Conservation (phyloP, 1,140 invertebrate species). For the Pseudomyrmex sp. region DNA sequence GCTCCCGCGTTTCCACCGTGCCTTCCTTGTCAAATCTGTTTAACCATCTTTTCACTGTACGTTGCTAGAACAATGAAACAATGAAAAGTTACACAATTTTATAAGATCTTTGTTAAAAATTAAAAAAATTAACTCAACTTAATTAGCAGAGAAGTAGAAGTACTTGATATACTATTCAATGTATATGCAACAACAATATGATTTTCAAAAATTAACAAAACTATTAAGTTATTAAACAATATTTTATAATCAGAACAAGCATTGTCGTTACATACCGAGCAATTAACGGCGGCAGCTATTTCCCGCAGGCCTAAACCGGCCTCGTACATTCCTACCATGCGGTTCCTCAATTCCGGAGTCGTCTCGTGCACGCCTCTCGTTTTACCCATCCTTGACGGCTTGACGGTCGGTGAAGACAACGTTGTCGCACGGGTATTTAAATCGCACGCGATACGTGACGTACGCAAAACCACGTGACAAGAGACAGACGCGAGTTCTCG, state of each 20-base stretch:
- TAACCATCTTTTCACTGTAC: constrained; percentile 84
- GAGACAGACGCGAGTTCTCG: constrained; percentile 28
- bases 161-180: not conserved
- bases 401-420: not conserved
- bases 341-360: constrained; percentile 82
- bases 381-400: constrained; percentile 78
- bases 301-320: constrained; percentile 82
- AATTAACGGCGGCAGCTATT: constrained; percentile 83
- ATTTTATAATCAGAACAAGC: no score
- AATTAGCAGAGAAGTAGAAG: not conserved
- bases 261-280: constrained; percentile 76
- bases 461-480: constrained; percentile 75
- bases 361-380: constrained; percentile 84
- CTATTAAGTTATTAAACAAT: no score
- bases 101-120: not conserved
- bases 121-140: constrained; percentile 2
- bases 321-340: constrained; percentile 85
- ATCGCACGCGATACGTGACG: constrained; percentile 73
- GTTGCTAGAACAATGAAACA: constrained; percentile 77
- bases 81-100: not conserved
- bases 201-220: no score
- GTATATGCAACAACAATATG: no score
- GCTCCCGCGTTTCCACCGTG: constrained; percentile 82
- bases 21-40: constrained; percentile 84
- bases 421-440: constrained; percentile 56